Base-by-base conservation (phyloP, 1,140 invertebrate species). In the Zaprionus davidi region DNA sequence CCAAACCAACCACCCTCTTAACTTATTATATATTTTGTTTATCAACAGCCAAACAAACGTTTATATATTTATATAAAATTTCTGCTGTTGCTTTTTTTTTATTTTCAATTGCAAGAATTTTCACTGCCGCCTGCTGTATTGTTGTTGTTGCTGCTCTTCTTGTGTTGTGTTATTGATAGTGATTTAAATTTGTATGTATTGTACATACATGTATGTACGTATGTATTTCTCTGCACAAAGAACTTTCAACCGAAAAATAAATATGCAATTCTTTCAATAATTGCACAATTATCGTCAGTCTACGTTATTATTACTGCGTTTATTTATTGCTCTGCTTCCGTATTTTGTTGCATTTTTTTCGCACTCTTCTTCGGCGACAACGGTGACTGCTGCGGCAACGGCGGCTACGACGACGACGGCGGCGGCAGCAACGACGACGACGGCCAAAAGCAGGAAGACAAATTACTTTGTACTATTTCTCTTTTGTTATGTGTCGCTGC, bases 401-500 rank as follows among this genome's bases (percentile, higher is more conserved):
- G 28, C 36, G 28, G 36, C 41, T n/a, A 9, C 41, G 15, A 28
- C 49, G 15, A 28, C 49, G 31, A 36, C 73, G 55, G 60, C 62
- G 13, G 41, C 41, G n/a, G 7, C 41, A 9, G 46, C 20, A n/a
- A 5, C 34, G n/a, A 31, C 66, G 26, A 20, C 72, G 20, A 41
- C 74, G 62, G 69, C 63, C 70, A 73, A 77, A 77, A 73, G 64
- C 75, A 77, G 75, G 75, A 77, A 77, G 75, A 74, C 63, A 73
- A 77, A 73, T 77, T 73, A 68, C 63, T 73, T 77, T 77, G 63
- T 73, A 62, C 49, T 77, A 62, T 62, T 68, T 73, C 46, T 77
- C 71, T 74, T 73, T 77, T 68, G 60, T 71, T 71, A 24, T 66
- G 59, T 71, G 58, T 59, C 53, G 62, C 56, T 65, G 58, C 51